Percentiles rank a stretch among this genome's conserved stretches.
Evolutionary conservation across 2,113 vertebrate species (phyloP).

Genomic region (Nothobranchius furzeri): DNA sequence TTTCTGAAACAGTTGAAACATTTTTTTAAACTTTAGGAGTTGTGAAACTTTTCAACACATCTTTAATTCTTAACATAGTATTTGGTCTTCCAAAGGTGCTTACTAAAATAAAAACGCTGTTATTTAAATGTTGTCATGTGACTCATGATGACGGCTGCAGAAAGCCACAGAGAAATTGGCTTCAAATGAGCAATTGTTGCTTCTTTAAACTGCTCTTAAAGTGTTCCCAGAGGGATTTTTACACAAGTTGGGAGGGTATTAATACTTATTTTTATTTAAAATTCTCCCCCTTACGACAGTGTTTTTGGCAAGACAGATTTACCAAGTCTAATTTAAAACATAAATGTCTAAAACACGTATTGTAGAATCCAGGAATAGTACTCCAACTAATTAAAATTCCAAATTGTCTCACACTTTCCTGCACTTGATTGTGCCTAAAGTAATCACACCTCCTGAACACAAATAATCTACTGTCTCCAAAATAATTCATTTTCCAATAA

Average conservation of each 20-base stretch:
- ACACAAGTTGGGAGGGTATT: conserved; percentile 36
- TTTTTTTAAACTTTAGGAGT: too few relatives aligned
- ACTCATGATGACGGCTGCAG: neutral
- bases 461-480: conserved; percentile 5
- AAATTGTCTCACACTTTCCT: neutral
- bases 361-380: conserved; percentile 21
- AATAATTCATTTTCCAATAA: conserved; percentile 13
- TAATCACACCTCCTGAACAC: conserved; percentile 16
- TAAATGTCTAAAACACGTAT: conserved; percentile 36
- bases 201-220: conserved; percentile 9
- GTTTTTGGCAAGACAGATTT: conserved; percentile 32
- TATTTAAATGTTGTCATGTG: neutral
- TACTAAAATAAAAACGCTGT: neutral
- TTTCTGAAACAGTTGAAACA: too few relatives aligned
- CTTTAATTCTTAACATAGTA: too few relatives aligned
- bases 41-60: neutral
- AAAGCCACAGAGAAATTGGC: conserved; percentile 5
- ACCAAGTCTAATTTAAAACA: conserved; percentile 26
- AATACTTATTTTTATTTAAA: conserved; percentile 18
- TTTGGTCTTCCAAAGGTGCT: too few relatives aligned
- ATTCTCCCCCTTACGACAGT: conserved; percentile 36
- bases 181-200: conserved; percentile 33
- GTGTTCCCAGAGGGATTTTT: conserved; percentile 56
- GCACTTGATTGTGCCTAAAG: conserved; percentile 8
- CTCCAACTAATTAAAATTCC: conserved; percentile 16